Evolutionary conservation across 2,888 invertebrate genomes (phyloP).

Genomic region (Eurois occulta): DNA sequence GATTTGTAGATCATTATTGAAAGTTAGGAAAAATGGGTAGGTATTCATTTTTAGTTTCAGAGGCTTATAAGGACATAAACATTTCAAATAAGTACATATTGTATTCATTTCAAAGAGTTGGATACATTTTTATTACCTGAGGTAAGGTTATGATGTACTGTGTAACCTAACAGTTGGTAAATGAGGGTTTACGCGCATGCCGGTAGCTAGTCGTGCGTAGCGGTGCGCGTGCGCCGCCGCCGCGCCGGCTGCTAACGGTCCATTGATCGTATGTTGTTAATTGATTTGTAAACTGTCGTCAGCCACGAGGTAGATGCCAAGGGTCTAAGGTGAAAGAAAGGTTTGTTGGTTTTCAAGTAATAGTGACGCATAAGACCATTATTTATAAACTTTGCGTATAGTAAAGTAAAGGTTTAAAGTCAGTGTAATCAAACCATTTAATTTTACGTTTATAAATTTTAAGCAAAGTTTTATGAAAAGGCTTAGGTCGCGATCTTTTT

Average conservation of each 20-base stretch:
- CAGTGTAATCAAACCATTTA: not conserved
- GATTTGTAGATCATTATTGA: not conserved
- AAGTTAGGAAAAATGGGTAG: not conserved
- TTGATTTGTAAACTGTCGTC: slow-evolving; percentile 62
- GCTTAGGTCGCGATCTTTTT: not conserved
- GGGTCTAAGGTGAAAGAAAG: slow-evolving; percentile 8
- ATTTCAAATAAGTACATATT: no score
- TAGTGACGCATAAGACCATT: not conserved
- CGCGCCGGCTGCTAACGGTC: slow-evolving; percentile 61
- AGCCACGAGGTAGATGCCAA: slow-evolving; percentile 4
- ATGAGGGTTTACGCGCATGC: slow-evolving; percentile 69
- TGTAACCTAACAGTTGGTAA: slow-evolving; percentile 26
- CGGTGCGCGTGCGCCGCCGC: slow-evolving; percentile 66
- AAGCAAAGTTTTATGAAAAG: not conserved
- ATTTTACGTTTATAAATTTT: not conserved
- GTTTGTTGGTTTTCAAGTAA: not conserved
- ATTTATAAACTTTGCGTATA: not conserved
- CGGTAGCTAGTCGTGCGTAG: slow-evolving; percentile 78
- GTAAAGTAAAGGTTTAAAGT: not conserved
- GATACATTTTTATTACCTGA: not conserved
- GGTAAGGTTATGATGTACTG: not conserved
- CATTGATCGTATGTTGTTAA: slow-evolving; percentile 62
- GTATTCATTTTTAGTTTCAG: not conserved
- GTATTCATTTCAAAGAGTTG: no score
- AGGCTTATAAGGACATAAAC: not conserved